phyloP scores from a whole-genome alignment of 2,113 vertebrate genomes.

The Apodemus sylvaticus region DNA sequence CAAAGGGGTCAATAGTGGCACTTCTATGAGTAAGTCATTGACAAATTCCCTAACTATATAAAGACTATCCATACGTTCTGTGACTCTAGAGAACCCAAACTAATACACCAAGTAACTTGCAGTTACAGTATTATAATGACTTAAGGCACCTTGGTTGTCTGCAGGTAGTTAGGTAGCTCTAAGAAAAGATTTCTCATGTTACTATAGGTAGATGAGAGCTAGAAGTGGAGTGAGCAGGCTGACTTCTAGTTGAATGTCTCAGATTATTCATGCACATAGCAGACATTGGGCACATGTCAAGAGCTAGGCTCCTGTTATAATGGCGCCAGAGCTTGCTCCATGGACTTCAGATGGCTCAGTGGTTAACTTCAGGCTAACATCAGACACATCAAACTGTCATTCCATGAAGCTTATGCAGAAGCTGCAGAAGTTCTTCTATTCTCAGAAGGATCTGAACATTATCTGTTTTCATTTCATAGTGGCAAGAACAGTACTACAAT shows the following conservation, averaged over 20 bases:
- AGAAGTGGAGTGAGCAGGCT: background rate
- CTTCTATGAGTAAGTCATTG: no score
- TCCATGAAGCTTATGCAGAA: background rate
- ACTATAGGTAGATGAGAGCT: background rate
- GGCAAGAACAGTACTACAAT: background rate
- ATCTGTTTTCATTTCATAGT: background rate
- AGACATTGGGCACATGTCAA: background rate
- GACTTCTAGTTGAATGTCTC: background rate
- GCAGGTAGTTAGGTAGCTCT: background rate
- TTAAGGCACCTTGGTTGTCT: background rate
- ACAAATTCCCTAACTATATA: no score
- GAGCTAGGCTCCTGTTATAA: accelerated
- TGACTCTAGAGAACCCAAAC: no score
- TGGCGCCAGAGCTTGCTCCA: accelerated
- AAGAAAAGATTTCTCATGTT: background rate
- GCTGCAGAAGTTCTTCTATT: background rate
- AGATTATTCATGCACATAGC: background rate
- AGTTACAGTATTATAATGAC: background rate
- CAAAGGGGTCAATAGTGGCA: no score
- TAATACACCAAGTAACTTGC: background rate
- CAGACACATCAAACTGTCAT: background rate
- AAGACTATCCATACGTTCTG: no score
- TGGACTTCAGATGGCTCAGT: background rate
- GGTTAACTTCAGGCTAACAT: background rate
- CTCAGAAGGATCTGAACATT: background rate